Evolutionary conservation across 2,113 vertebrate species (phyloP).

Genomic region (Hippocampus barbouri): DNA sequence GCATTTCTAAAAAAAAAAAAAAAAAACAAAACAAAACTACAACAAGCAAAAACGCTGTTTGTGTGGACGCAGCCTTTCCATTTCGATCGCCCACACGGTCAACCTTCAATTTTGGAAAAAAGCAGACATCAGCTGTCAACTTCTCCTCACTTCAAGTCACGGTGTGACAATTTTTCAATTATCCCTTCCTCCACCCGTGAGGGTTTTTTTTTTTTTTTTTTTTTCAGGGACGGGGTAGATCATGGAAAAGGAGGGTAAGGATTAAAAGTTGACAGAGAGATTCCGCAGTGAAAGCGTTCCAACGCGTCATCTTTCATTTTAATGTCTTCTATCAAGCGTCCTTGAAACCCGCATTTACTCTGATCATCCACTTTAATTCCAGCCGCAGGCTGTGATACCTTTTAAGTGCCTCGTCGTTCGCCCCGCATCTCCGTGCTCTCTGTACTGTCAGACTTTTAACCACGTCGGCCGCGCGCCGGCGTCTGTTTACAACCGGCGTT

Average conservation of each 20-base stretch:
- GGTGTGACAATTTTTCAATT: conserved; percentile 62
- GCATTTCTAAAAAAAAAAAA: background rate
- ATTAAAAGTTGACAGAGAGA: conserved; percentile 53
- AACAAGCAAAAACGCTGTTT: background rate
- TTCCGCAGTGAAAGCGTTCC: conserved; percentile 64
- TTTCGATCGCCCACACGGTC: conserved; percentile 19
- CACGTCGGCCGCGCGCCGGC: background rate
- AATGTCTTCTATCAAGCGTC: conserved; percentile 68
- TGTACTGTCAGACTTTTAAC: conserved; percentile 1
- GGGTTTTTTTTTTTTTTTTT: conserved; percentile 51
- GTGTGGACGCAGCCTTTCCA: background rate
- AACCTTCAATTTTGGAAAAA: conserved; percentile 25
- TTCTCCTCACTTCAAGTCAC: conserved; percentile 48
- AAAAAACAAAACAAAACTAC: no score
- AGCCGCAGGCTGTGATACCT: conserved; percentile 29
- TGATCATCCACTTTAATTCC: conserved; percentile 40
- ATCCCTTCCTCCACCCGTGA: conserved; percentile 48
- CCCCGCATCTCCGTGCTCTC: conserved; percentile 1
- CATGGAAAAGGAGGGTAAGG: background rate
- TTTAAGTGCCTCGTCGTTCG: conserved; percentile 28
- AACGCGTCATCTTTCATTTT: conserved; percentile 71
- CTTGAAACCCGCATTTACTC: conserved; percentile 60
- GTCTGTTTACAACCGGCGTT: background rate
- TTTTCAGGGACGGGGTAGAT: conserved; percentile 35
- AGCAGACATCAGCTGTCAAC: conserved; percentile 7